These are phyloP conservation scores for Rhynchotus rufescens DNA, from an alignment of 2,797 vertebrate genomes.

Conservation along the genomic window DNA sequence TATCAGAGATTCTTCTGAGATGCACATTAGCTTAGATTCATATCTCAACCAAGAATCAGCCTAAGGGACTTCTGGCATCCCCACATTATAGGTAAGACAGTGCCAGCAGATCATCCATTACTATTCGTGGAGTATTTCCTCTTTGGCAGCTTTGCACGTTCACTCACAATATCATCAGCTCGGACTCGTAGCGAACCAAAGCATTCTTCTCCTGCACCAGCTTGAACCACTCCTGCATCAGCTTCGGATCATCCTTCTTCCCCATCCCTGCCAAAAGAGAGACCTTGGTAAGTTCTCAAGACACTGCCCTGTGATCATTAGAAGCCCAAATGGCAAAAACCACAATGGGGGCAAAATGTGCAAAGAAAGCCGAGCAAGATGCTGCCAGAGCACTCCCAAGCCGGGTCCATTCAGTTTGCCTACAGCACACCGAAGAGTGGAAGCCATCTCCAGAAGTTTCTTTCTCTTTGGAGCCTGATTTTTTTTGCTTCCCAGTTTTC, in stretches of 20 bases:
- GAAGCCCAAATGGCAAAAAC: conserved; percentile 66
- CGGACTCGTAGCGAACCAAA: conserved; percentile 97
- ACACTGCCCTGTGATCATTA: not conserved
- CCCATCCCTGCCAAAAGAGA: conserved; percentile 92
- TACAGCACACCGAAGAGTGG: conserved; percentile 27
- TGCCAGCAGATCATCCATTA: not conserved
- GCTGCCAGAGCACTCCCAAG: conserved; percentile 81
- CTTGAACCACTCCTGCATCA: conserved; percentile 99
- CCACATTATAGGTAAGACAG: not conserved
- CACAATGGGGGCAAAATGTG: conserved; percentile 80
- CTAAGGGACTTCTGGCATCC: not conserved
- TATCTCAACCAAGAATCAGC: not conserved
- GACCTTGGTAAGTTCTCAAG: conserved; percentile 60
- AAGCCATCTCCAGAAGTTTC: conserved; percentile 33
- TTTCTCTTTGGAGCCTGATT: conserved; percentile 25
- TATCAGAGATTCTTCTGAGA: not conserved
- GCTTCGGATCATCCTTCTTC: conserved; percentile 98
- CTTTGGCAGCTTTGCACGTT: not conserved
- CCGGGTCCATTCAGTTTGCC: conserved; percentile 72
- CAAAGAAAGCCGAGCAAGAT: conserved; percentile 83
- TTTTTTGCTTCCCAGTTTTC: not conserved
- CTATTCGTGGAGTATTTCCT: not conserved
- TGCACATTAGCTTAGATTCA: not conserved
- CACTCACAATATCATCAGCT: conserved; percentile 99
- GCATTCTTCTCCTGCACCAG: conserved; percentile 99